Conservation (phyloP, 2,888 invertebrate genomes). For the Frankliniella fusca region DNA sequence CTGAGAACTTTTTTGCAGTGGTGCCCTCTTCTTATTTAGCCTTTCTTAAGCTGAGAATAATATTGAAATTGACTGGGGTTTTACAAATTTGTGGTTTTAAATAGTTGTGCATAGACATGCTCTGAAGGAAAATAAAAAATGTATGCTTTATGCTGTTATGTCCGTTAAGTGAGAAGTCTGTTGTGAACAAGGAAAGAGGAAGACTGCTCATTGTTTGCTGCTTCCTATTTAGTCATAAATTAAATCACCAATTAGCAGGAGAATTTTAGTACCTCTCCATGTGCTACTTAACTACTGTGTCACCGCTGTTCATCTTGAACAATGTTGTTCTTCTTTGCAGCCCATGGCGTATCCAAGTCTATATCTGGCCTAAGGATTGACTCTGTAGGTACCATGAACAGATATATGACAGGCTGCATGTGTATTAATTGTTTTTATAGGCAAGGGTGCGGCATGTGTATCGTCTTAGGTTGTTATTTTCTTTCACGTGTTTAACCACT, state of each 20-base stretch:
- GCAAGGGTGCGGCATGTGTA: constrained; percentile 21
- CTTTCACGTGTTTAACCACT: constrained; percentile 28
- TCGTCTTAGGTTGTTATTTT: constrained; percentile 9
- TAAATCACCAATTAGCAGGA: not conserved
- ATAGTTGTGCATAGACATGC: not conserved
- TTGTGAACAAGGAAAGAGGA: not conserved
- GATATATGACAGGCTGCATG: constrained; percentile 26
- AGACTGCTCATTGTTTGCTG: not conserved
- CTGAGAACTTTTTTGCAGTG: not conserved
- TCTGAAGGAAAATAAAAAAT: not conserved
- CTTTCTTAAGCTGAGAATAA: too few relatives aligned
- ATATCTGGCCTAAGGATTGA: constrained; percentile 50
- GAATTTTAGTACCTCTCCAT: not conserved
- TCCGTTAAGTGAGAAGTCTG: not conserved
- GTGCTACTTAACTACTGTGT: not conserved
- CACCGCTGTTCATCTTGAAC: constrained; percentile 6
- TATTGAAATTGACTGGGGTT: too few relatives aligned
- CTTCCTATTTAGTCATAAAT: not conserved
- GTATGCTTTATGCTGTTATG: not conserved
- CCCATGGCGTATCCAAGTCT: constrained; percentile 54
- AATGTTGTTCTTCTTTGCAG: constrained; percentile 47
- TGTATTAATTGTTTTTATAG: constrained; percentile 16
- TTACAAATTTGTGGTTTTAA: not conserved
- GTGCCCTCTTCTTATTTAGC: not conserved
- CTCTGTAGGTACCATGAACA: constrained; percentile 51